Evolutionary conservation across 2,113 vertebrate species (phyloP).

Genomic region (Peromyscus polionotus): DNA sequence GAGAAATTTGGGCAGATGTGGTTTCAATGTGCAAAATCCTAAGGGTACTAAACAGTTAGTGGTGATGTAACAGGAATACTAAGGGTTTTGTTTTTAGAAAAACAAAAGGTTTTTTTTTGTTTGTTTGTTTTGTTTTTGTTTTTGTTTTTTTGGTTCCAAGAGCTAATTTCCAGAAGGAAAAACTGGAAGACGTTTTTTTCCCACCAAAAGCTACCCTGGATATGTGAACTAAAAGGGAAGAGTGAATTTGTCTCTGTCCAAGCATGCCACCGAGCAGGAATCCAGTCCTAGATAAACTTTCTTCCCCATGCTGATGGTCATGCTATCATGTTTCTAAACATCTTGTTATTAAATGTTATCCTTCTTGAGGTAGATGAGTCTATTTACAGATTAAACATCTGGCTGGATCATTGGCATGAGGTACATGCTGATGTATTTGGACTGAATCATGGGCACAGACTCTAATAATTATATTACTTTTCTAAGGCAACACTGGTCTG

Average conservation of each 20-base stretch:
- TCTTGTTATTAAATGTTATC: not conserved
- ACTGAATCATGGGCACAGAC: not conserved
- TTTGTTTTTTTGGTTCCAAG: not conserved
- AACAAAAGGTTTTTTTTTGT: not conserved
- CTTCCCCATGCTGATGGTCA: not conserved
- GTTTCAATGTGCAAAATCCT: not conserved
- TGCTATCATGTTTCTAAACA: not conserved
- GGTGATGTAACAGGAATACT: not conserved
- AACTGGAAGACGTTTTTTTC: not conserved
- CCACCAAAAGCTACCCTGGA: not conserved
- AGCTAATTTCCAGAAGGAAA: not conserved
- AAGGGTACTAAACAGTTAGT: not conserved
- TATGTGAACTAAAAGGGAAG: slow-evolving; percentile 23
- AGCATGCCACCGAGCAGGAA: not conserved
- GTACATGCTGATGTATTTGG: not conserved
- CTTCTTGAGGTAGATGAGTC: not conserved
- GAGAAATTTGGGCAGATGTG: not conserved
- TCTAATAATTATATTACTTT: not conserved
- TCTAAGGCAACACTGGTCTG: slow-evolving; percentile 32
- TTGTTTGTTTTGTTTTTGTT: too few species aligned
- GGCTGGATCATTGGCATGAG: not conserved
- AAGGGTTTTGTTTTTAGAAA: slow-evolving; percentile 10
- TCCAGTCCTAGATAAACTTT: slow-evolving; percentile 8
- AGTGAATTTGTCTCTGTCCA: not conserved
- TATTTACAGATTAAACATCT: not conserved